Evolutionary conservation across 2,113 vertebrate genomes (phyloP), one percentile per base, ranked within the genome.

Genomic region (Dicerorhinus sumatrensis): DNA sequence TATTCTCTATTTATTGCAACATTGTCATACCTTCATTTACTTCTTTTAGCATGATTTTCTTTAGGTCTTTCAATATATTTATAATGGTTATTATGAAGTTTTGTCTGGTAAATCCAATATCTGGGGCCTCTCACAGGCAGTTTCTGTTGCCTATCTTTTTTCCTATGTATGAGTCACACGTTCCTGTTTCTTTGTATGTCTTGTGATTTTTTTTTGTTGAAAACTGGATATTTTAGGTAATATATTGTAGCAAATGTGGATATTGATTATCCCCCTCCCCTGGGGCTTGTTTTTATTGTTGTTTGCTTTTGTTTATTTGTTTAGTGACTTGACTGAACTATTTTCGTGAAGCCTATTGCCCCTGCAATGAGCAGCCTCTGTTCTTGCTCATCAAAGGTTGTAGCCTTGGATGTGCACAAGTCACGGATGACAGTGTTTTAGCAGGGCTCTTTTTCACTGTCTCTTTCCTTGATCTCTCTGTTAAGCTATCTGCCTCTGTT

Each of bases 1-100:
- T 75, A 36, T 23, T 89, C 69, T 93, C 62, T 77, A 69, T 58
- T 91, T 92, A 29, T 81, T 96, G 56, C n/a, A 75, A 81, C 2
- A 36, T 72, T 58, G 29, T 84, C 25, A 69, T 88, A 67, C 17
- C 2, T n/a, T 82, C 11, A 58, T 76, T 56, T 58, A 69, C 14
- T 51, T 72, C 25, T 54, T 92, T 87, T 58, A 67, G 63, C 25
- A 69, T 79, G 23, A 12, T 65, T 96, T 92, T 39, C 12, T 84
- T 84, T 77, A 84, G 16, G 23, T 90, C 42, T 90, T 90, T 63
- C 31, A 48, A 48, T 46, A 58, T 48, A 48, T 39, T 94, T 83
- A 33, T 84, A 69, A 70, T 56, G 72, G n/a, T 36, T 89, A 14
- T 58, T 73, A 4, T 73, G 23, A 73, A 36, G 29, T 72, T 23